A percentile compares a stretch with the other conserved stretches of the same genome.
Conservation (phyloP, 2,888 invertebrate species). For the Andrena chrysosceles region DNA sequence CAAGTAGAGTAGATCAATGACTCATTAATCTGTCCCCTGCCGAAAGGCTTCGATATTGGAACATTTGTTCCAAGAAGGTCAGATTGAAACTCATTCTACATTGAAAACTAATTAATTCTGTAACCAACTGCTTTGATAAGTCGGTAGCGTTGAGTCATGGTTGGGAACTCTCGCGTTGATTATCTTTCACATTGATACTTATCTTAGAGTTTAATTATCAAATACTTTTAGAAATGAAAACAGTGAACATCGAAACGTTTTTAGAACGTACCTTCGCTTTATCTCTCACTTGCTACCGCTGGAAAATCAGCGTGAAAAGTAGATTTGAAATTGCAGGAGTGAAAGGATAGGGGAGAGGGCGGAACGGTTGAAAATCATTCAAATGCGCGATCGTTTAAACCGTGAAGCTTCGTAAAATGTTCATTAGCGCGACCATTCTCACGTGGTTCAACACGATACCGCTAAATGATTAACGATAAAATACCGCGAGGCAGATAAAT, state of each 20-base stretch:
- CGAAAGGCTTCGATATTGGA: not conserved
- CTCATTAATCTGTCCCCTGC: too few relatives aligned
- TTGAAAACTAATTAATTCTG: not conserved
- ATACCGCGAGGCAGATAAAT: constrained; percentile 30
- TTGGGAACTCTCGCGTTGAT: not conserved
- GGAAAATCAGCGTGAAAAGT: not conserved
- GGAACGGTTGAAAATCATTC: not conserved
- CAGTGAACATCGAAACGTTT: constrained; percentile 4
- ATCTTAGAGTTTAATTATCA: not conserved
- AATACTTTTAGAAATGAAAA: constrained; percentile 4
- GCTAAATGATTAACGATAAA: constrained; percentile 39
- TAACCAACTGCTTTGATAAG: not conserved
- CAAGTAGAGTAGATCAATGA: too few relatives aligned
- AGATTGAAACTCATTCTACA: not conserved
- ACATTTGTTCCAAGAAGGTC: not conserved
- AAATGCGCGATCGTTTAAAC: constrained; percentile 3
- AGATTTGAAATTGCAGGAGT: not conserved
- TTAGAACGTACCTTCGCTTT: not conserved
- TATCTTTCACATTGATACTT: not conserved
- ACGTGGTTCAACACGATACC: constrained; percentile 10
- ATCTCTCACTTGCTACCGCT: not conserved
- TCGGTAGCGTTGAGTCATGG: not conserved
- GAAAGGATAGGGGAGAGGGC: not conserved
- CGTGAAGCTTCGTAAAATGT: constrained; percentile 24
- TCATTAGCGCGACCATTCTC: constrained; percentile 16